Conservation (phyloP, 2,113 vertebrate species). For the Rhinolophus ferrumequinum region DNA sequence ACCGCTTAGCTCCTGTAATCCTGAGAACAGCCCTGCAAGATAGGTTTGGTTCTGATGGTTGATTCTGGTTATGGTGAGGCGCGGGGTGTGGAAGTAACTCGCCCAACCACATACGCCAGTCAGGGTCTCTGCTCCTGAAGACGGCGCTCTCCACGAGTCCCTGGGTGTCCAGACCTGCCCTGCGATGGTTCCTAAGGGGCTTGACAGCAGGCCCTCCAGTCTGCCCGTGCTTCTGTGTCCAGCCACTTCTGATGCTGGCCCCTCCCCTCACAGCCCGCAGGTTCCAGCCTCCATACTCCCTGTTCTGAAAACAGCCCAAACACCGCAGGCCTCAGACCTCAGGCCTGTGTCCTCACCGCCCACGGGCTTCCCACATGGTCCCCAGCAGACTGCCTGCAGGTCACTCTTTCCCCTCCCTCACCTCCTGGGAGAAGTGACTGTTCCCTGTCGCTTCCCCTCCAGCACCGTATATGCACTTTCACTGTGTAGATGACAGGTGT, state of each 20-base stretch:
- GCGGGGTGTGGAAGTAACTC: not conserved
- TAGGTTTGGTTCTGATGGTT: not conserved
- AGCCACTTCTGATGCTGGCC: no score
- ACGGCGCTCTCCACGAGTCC: not conserved
- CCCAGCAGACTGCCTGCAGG: not conserved
- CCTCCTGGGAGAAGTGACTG: not conserved
- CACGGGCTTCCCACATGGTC: not conserved
- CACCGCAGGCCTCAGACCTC: rapidly evolving
- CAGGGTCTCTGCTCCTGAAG: not conserved
- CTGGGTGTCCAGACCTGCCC: not conserved
- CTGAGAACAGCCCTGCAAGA: not conserved
- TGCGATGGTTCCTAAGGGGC: not conserved
- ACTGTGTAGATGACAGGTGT: not conserved
- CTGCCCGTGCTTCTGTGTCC: not conserved
- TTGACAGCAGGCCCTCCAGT: rapidly evolving
- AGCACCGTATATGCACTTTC: rapidly evolving
- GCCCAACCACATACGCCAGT: rapidly evolving
- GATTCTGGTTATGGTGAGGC: not conserved
- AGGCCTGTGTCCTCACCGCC: not conserved
- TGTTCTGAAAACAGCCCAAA: not conserved
- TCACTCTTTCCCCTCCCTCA: not conserved
- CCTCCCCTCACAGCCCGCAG: not conserved
- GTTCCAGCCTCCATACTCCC: not conserved
- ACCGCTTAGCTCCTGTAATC: not conserved
- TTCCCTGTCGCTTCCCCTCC: not conserved